A percentile compares a stretch with the other conserved stretches of the same genome.
These are phyloP conservation scores for Drosophila nannoptera DNA, from an alignment of 1,140 invertebrate genomes.

Conservation along the genomic window DNA sequence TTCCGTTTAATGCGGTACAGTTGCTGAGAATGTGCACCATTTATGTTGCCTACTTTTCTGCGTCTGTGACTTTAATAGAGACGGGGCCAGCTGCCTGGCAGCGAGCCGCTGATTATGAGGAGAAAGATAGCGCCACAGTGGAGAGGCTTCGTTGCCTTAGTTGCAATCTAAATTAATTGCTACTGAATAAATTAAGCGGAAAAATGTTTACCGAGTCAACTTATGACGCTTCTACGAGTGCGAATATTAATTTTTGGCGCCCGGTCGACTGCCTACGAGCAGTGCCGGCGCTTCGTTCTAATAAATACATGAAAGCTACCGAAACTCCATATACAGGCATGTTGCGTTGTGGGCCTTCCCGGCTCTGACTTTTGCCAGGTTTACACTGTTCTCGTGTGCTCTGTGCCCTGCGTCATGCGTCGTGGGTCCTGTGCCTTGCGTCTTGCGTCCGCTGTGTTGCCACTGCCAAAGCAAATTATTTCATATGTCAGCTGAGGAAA, in stretches of 20 bases:
- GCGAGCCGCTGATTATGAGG: not conserved
- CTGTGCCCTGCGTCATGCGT: slow-evolving; percentile 4
- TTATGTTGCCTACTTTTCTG: slow-evolving; percentile 44
- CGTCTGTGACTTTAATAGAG: slow-evolving; percentile 32
- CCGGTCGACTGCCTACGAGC: slow-evolving; percentile 22
- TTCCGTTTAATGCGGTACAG: too few relatives aligned
- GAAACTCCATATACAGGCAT: slow-evolving; percentile 6
- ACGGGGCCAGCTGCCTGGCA: not conserved
- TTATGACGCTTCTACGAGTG: slow-evolving; percentile 70
- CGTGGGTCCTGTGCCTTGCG: slow-evolving; percentile 21
- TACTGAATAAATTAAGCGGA: slow-evolving; percentile 76
- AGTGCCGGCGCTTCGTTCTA: slow-evolving; percentile 27
- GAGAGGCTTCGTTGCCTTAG: slow-evolving; percentile 56
- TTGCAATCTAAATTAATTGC: slow-evolving; percentile 76
- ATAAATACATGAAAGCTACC: slow-evolving; percentile 41
- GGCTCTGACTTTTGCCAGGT: slow-evolving; percentile 9
- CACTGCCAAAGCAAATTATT: slow-evolving; percentile 68
- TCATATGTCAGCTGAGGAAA: slow-evolving; percentile 67
- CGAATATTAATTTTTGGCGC: slow-evolving; percentile 67
- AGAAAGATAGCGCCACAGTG: not conserved
- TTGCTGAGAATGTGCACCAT: too few relatives aligned
- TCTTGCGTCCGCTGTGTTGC: slow-evolving; percentile 21
- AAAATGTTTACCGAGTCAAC: slow-evolving; percentile 72
- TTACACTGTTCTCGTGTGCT: not conserved
- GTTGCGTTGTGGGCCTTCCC: slow-evolving; percentile 3